A percentile compares a stretch with the other conserved stretches of the same genome.
Conservation (phyloP, 2,113 vertebrate species). For the Narcine bancroftii region DNA sequence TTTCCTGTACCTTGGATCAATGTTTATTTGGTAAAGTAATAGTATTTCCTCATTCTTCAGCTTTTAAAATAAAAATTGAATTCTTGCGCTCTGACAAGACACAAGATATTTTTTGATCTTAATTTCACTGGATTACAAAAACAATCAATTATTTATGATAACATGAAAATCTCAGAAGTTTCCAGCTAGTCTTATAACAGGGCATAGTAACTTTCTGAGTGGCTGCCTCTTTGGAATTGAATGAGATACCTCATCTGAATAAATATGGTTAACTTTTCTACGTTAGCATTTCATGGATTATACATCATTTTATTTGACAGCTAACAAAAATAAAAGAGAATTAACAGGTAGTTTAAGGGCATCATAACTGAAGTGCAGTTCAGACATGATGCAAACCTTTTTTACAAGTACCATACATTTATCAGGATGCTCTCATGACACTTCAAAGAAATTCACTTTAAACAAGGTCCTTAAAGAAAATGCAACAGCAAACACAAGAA, state of each 20-base stretch:
- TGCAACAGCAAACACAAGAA: no score
- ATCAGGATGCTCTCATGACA: background rate
- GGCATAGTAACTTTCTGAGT: background rate
- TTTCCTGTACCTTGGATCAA: background rate
- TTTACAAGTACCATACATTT: background rate
- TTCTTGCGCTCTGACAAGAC: background rate
- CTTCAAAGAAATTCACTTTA: background rate
- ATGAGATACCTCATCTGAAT: background rate
- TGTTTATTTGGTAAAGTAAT: background rate
- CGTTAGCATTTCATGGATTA: background rate
- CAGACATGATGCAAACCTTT: background rate
- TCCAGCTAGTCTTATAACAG: background rate
- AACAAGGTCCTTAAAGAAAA: background rate
- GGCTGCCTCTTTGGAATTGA: background rate
- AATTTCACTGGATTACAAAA: background rate
- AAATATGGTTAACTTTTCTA: background rate
- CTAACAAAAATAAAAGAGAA: background rate
- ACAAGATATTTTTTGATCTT: no score
- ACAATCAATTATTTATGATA: background rate
- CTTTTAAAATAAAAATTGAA: no score
- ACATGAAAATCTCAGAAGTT: background rate
- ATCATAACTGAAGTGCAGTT: background rate
- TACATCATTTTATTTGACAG: background rate
- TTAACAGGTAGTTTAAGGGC: background rate
- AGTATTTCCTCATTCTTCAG: background rate